These are phyloP conservation scores for Propithecus perrieri DNA, from an alignment of 2,797 vertebrate genomes.

Conservation along the genomic window DNA sequence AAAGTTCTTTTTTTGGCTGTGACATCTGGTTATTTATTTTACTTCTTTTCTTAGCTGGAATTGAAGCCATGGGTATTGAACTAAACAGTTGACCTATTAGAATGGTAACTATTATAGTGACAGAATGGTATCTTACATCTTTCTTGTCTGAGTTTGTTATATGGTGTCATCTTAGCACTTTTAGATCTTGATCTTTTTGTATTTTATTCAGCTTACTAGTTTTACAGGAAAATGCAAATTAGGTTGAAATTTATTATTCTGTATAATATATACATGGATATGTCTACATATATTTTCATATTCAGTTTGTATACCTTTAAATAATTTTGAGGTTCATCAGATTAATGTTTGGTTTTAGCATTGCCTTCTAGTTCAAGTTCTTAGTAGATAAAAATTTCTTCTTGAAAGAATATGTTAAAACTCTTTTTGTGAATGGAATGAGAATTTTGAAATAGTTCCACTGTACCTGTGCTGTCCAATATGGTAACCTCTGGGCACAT, in stretches of 20 bases:
- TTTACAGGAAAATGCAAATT: not conserved
- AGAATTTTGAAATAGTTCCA: not conserved
- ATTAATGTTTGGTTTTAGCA: not conserved
- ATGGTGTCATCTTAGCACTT: not conserved
- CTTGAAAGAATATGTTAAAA: not conserved
- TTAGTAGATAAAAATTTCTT: not conserved
- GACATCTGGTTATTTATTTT: slow-evolving; percentile 56
- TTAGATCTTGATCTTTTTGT: not conserved
- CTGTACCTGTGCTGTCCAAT: not conserved
- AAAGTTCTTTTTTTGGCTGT: slow-evolving; percentile 34
- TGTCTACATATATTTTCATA: not conserved
- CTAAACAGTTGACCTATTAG: slow-evolving; percentile 56
- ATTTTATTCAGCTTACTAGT: not conserved
- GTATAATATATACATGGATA: not conserved
- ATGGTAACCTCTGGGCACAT: not conserved
- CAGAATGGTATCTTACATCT: slow-evolving; percentile 31
- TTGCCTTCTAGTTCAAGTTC: not conserved
- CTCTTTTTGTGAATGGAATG: not conserved
- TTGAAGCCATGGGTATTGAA: slow-evolving; percentile 34
- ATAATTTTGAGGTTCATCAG: not conserved
- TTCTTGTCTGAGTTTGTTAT: not conserved
- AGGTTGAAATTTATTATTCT: not conserved
- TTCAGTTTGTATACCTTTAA: not conserved
- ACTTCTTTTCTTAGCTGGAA: slow-evolving; percentile 28
- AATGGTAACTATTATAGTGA: slow-evolving; percentile 28